Evolutionary conservation across 2,797 vertebrate genomes (phyloP).

Genomic region (Euthynnus affinis): DNA sequence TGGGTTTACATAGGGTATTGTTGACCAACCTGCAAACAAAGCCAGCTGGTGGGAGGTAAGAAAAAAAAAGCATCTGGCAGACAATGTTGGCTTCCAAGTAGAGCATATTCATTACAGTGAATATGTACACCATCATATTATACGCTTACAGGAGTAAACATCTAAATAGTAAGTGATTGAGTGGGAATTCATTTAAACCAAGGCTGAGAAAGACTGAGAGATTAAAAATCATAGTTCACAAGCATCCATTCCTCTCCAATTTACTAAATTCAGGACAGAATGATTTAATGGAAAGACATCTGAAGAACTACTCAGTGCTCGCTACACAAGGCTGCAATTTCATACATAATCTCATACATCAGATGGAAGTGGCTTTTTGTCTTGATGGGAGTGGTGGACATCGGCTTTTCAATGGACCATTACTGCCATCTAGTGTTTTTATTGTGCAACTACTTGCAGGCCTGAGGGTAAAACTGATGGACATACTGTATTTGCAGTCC

Average conservation of each 20-base stretch:
- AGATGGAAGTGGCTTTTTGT: constrained; percentile 23
- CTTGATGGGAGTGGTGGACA: constrained; percentile 55
- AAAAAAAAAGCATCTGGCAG: constrained; percentile 12
- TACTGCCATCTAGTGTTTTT: constrained; percentile 81
- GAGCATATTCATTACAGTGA: constrained; percentile 25
- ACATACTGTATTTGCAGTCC: not conserved
- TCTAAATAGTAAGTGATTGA: constrained; percentile 12
- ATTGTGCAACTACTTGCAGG: not conserved
- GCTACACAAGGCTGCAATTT: constrained; percentile 36
- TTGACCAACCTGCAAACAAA: constrained; percentile 54
- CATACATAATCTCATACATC: constrained; percentile 54
- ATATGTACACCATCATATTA: constrained; percentile 22
- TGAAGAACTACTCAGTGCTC: constrained; percentile 27
- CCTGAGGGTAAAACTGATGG: not conserved
- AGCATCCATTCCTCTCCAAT: constrained; percentile 16
- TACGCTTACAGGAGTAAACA: constrained; percentile 20
- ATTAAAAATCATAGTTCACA: constrained; percentile 44
- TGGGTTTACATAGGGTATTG: constrained; percentile 30
- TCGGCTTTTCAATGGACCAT: constrained; percentile 54
- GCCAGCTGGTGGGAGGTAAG: constrained; percentile 23
- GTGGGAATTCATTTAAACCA: constrained; percentile 46
- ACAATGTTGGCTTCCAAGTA: constrained; percentile 32
- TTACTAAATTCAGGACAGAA: constrained; percentile 33
- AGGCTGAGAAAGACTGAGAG: constrained; percentile 18
- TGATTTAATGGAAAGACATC: constrained; percentile 46